Evolutionary conservation across 2,888 invertebrate genomes (phyloP), one percentile per base, ranked within the genome.

Genomic region (Limenitis camilla): DNA sequence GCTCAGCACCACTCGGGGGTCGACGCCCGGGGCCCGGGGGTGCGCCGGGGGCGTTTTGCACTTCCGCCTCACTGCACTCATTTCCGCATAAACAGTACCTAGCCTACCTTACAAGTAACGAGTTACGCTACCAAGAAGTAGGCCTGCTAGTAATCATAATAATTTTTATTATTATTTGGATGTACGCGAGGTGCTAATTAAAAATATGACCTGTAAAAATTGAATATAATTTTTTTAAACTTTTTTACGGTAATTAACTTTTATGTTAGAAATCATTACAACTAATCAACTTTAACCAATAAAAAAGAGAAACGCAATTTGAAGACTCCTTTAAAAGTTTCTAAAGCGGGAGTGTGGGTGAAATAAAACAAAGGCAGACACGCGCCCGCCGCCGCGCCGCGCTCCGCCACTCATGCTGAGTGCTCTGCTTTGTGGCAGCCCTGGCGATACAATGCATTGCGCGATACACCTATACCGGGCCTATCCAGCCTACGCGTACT

Each of bases 1-100:
- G 67, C 68, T 67, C 69, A 75, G 50, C 61, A 55, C 42, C 40
- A 51, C 59, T 53, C 61, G 62, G 62, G 75, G 84, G 83, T 84
- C 82, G 81, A 76, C 75, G 83, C 65, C 81, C 19, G 82, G 74
- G 69, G 72, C 81, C n/a, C 83, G 74, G 69, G 72, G 72, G 71
- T 65, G 67, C 58, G 61, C 57, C 65, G 74, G 86, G 77, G 81
- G 80, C 78, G 78, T 73, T 81, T 75, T 81, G 76, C 82, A 81
- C 80, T 83, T 85, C 84, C 85, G 78, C 79, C 71, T 80, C 81
- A 72, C 82, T 80, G 78, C 83, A 80, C 81, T 84, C 78, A 83
- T 84, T 85, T 84, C 80, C 81, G 83, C 77, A 83, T 81, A 84
- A 84, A 82, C 76, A 81, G 72, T 75, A 74, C 72, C 71, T 72